Evolutionary conservation across 1,140 invertebrate species (phyloP), one percentile per base, ranked within the genome.

Genomic region (Notospermus geniculatus): DNA sequence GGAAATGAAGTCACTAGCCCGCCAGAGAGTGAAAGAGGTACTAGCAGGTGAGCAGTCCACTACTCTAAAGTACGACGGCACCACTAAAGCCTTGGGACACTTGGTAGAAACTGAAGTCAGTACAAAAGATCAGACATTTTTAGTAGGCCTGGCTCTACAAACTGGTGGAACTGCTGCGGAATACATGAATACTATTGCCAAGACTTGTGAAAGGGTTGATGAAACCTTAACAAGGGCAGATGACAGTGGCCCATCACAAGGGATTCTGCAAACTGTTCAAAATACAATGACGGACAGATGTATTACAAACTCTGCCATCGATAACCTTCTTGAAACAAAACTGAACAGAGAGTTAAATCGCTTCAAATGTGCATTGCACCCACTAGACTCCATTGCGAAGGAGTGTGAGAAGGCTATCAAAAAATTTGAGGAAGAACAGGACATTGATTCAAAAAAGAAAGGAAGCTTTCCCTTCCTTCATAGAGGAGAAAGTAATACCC

Each of bases 231-330:
- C 39, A 11, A 13, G 11, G 11, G 11, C 39, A 13, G 39, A 11
- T 43, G 39, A n/a, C n/a, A n/a, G n/a, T n/a, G 11, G 19, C 39
- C 39, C 19, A 13, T 19, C 19, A 19, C 19, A 13, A 19, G 19
- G 19, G 19, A 11, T 43, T 43, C 19, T 43, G 39, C 39, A 43
- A 11, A 43, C 11, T 11, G 19, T 43, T 13, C 11, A 43, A 19
- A 43, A 43, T 43, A 43, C 39, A 11, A 43, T 43, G 39, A 43
- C 39, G 11, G 39, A 43, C 19, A 43, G 39, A 43, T 43, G 39
- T 43, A 43, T 43, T 19, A 43, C 39, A 11, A 43, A 43, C 39
- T 43, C 39, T 43, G 39, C 19, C 11, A 19, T 43, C 19, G 39
- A 43, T 43, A 11, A 19, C 19, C 11, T 13, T 43, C 39, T 43